A percentile compares a stretch with the other conserved stretches of the same genome.
Evolutionary conservation across 2,888 invertebrate species (phyloP).

Genomic region (Pyrocoelia pectoralis): DNA sequence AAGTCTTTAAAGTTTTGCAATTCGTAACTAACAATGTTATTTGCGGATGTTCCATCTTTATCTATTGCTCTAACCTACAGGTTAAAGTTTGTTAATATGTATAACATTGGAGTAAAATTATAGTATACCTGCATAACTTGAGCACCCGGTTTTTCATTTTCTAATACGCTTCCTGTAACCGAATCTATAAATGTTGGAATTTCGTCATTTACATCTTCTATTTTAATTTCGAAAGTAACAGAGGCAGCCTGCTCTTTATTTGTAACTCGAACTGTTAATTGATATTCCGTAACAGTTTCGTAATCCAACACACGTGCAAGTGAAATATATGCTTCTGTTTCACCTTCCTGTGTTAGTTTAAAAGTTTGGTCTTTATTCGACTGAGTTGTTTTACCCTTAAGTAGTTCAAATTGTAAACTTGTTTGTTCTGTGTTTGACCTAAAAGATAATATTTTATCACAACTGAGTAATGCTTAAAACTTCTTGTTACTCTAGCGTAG

Average conservation of each 20-base stretch:
- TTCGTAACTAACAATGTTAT: conserved; percentile 84
- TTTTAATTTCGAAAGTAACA: conserved; percentile 78
- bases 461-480: too few relatives aligned
- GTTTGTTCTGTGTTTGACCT: conserved; percentile 81
- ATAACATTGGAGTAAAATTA: too few relatives aligned
- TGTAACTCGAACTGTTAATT: conserved; percentile 81
- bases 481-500: too few relatives aligned
- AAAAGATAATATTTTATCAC: too few relatives aligned
- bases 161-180: conserved; percentile 81
- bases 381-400: conserved; percentile 84
- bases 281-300: conserved; percentile 85
- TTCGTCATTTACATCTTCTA: conserved; percentile 91
- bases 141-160: conserved; percentile 84
- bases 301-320: conserved; percentile 82
- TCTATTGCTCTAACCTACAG: conserved; percentile 74
- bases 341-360: conserved; percentile 67
- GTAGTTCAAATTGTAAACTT: conserved; percentile 80
- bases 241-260: conserved; percentile 84
- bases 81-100: conserved; percentile 12
- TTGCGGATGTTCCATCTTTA: conserved; percentile 81
- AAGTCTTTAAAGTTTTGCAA: conserved; percentile 73
- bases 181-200: conserved; percentile 86
- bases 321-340: conserved; percentile 76
- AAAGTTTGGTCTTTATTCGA: conserved; percentile 85
- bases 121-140: conserved; percentile 89